A percentile compares a stretch with the other conserved stretches of the same genome.
Conservation (phyloP, 1,140 invertebrate genomes). For the Hydropsyche tenuis region DNA sequence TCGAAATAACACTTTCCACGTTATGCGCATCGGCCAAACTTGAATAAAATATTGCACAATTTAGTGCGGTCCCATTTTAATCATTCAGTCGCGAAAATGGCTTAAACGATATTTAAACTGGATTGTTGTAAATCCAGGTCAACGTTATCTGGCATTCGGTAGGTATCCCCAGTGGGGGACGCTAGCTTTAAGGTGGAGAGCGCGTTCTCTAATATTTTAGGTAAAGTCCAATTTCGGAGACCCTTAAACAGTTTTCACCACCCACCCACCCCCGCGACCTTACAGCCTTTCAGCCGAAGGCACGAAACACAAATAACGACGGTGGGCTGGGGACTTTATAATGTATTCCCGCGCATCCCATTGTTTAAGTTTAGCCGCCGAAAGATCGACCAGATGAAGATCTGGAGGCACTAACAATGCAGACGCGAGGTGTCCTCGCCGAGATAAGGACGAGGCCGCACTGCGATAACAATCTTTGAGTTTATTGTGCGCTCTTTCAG, state of each 20-base stretch:
- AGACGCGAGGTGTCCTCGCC: no score
- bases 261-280: conserved; percentile 11
- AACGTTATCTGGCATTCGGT: conserved; percentile 18
- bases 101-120: conserved; percentile 2
- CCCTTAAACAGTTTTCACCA: conserved; percentile 37
- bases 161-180: conserved; percentile 3
- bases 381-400: conserved; percentile 26
- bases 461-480: conserved; percentile 39
- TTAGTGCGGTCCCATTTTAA: no score
- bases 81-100: no score
- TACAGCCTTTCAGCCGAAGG: conserved; percentile 40
- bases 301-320: conserved; percentile 47
- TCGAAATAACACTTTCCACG: no score
- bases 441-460: conserved; percentile 37
- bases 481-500: neutral
- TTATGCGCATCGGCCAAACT: no score
- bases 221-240: conserved; percentile 29
- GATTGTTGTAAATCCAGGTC: conserved; percentile 24
- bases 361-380: conserved; percentile 44
- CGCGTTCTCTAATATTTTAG: conserved; percentile 30
- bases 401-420: neutral
- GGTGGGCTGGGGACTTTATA: conserved; percentile 28
- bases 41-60: no score
- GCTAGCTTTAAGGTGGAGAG: neutral
- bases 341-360: conserved; percentile 46